Conservation (phyloP, 2,797 vertebrate genomes). For the Scarus forsteni region DNA sequence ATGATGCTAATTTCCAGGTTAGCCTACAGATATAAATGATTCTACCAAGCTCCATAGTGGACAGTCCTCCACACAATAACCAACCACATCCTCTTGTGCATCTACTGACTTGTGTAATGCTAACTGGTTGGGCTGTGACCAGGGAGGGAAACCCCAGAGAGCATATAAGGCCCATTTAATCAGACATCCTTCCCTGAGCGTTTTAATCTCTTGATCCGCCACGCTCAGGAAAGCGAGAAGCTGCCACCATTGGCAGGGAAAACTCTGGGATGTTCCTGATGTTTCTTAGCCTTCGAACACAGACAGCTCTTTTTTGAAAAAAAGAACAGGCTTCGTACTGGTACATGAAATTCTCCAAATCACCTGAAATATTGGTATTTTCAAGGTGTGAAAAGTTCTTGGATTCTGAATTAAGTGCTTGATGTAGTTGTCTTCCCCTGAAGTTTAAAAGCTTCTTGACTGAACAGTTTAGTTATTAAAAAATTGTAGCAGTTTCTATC, state of each 20-base stretch:
- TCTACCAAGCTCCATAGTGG: neutral
- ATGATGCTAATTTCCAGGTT: too few relatives aligned
- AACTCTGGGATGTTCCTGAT: conserved; percentile 37
- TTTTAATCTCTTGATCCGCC: conserved; percentile 83
- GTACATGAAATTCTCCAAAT: too few relatives aligned
- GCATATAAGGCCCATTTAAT: conserved; percentile 78
- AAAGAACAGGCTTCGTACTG: conserved; percentile 1
- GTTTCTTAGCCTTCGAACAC: conserved; percentile 22
- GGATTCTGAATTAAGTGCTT: too few relatives aligned
- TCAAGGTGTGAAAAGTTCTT: too few relatives aligned
- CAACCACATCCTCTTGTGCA: conserved; percentile 7
- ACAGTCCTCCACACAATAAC: conserved; percentile 1
- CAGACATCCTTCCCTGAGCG: conserved; percentile 56
- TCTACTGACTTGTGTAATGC: conserved; percentile 15
- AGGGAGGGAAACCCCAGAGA: conserved; percentile 55
- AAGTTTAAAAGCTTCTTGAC: too few relatives aligned
- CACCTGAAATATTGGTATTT: too few relatives aligned
- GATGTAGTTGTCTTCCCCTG: too few relatives aligned
- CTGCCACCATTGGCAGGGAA: conserved; percentile 50
- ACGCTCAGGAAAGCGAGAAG: conserved; percentile 73
- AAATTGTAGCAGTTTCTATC: too few relatives aligned
- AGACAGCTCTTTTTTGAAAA: conserved; percentile 4
- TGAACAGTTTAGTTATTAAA: too few relatives aligned
- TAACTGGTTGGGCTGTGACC: conserved; percentile 33
- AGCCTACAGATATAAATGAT: too few relatives aligned